Percentiles rank a stretch among this genome's conserved stretches.
Conservation (phyloP, 2,113 vertebrate species). For the Ginglymostoma cirratum region DNA sequence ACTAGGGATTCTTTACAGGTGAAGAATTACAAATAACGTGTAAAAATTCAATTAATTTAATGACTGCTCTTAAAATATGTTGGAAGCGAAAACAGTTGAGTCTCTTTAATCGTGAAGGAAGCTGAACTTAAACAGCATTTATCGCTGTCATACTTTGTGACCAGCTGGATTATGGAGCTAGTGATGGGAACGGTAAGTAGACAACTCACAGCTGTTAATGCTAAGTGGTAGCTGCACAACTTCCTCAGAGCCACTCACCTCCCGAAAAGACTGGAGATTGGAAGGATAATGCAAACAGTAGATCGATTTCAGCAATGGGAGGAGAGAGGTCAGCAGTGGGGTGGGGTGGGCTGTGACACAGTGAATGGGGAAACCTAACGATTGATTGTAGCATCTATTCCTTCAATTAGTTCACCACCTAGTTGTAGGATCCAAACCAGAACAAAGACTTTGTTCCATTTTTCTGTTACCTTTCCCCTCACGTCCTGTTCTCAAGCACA, state of each 20-base stretch:
- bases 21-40: slow-evolving; percentile 12
- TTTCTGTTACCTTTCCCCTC: not conserved
- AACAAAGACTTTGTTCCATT: not conserved
- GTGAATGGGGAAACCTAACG: not conserved
- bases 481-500: not conserved
- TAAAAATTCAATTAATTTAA: slow-evolving; percentile 24
- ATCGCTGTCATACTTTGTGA: not conserved
- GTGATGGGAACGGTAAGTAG: not conserved
- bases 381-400: not conserved
- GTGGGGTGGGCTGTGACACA: not conserved
- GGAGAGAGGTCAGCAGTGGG: not conserved
- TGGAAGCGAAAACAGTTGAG: not conserved
- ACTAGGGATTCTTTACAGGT: not conserved
- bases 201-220: not conserved
- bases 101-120: not conserved
- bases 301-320: not conserved
- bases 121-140: not conserved
- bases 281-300: not conserved
- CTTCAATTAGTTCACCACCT: not conserved
- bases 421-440: not conserved
- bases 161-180: not conserved
- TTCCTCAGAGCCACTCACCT: too few species aligned
- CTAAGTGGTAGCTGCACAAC: not conserved
- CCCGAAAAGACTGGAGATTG: not conserved
- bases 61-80: not conserved